These are phyloP conservation scores for Tupaia chinensis DNA, from an alignment of 2,113 vertebrate genomes.

Conservation along the genomic window DNA sequence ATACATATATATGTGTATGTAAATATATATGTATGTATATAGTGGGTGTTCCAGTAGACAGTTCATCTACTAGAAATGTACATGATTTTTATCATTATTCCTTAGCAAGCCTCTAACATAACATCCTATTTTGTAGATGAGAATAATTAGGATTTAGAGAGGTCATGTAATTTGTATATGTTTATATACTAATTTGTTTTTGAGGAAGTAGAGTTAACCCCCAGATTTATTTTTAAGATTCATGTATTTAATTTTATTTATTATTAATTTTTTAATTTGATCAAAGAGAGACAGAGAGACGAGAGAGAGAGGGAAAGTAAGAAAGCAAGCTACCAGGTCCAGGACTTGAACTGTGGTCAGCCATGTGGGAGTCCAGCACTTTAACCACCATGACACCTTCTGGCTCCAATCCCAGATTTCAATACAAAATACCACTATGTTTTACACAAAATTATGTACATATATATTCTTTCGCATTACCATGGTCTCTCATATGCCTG, in stretches of 20 bases:
- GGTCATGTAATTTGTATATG: neutral
- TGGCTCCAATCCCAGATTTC: neutral
- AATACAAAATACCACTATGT: neutral
- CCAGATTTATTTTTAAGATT: neutral
- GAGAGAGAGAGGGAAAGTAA: too few species aligned
- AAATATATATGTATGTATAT: neutral
- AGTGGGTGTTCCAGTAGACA: neutral
- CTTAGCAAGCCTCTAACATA: neutral
- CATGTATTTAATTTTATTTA: too few species aligned
- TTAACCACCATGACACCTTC: too few species aligned
- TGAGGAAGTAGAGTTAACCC: neutral
- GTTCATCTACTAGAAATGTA: neutral
- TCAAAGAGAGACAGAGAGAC: too few species aligned
- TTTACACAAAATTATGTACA: neutral
- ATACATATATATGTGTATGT: neutral
- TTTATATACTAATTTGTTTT: neutral
- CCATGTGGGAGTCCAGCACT: too few species aligned
- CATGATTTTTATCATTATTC: neutral
- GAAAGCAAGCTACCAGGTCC: too few species aligned
- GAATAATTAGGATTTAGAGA: neutral
- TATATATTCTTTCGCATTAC: neutral
- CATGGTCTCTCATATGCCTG: neutral
- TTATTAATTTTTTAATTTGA: too few species aligned
- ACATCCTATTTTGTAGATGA: neutral
- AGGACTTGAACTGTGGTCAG: too few species aligned